phyloP scores from a whole-genome alignment of 2,797 vertebrate genomes.

The Geotrypetes seraphini region DNA sequence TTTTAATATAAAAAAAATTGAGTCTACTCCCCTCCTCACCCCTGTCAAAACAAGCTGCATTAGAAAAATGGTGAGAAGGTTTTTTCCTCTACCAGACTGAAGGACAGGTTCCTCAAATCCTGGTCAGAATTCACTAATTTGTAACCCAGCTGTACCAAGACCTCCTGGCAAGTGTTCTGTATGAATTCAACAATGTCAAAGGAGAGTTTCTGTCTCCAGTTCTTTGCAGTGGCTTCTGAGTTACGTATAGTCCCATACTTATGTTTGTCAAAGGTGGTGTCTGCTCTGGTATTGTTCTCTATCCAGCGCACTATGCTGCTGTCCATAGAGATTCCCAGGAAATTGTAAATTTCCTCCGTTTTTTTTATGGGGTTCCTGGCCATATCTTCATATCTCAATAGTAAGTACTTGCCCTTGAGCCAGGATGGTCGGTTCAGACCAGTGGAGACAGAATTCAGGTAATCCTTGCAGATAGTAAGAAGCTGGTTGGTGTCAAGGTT shows the following conservation, averaged over 20 bases:
- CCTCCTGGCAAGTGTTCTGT: conserved; percentile 77
- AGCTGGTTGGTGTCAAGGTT: conserved; percentile 81
- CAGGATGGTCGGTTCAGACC: conserved; percentile 73
- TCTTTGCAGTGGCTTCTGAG: conserved; percentile 82
- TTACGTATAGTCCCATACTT: conserved; percentile 84
- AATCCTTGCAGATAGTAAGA: conserved; percentile 86
- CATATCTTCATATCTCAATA: conserved; percentile 89
- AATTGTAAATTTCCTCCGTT: conserved; percentile 85
- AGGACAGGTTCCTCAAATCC: conserved; percentile 79
- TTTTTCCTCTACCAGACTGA: conserved; percentile 82
- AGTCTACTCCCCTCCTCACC: conserved; percentile 3
- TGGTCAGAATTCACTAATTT: conserved; percentile 66
- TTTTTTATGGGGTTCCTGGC: conserved; percentile 80
- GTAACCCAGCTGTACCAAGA: conserved; percentile 82
- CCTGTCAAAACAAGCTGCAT: conserved; percentile 52
- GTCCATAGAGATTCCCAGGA: conserved; percentile 77
- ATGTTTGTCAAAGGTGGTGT: conserved; percentile 77
- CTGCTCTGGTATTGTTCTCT: conserved; percentile 79
- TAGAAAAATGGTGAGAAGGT: conserved; percentile 84
- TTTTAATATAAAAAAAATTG: too few relatives aligned
- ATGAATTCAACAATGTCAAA: conserved; percentile 85
- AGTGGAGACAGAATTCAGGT: conserved; percentile 77
- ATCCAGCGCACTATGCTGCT: conserved; percentile 83
- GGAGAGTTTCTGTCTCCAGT: conserved; percentile 84
- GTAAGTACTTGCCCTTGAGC: conserved; percentile 90